Evolutionary conservation across 2,113 vertebrate genomes (phyloP), one percentile per base, ranked within the genome.

Genomic region (Dicrurus megarhynchus): DNA sequence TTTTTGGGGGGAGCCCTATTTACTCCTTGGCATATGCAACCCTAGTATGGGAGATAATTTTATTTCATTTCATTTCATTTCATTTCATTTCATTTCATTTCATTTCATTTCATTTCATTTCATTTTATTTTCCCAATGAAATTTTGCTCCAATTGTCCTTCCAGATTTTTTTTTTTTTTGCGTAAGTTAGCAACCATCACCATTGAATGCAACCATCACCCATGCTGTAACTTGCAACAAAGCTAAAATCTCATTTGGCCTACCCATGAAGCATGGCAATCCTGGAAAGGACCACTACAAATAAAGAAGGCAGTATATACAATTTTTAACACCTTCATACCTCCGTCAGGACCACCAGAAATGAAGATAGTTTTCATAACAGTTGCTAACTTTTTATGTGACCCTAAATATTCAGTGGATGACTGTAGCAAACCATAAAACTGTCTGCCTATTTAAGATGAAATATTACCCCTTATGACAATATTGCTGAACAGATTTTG

Each of bases 401-500:
- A 32, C 24, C 27, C 63, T 59, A 56, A 63, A 52, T 70, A 86
- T 63, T 85, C 33, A 86, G 24, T 41, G 79, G 76, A 49, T 75
- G n/a, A 89, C 57, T 70, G 5, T 23, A 87, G 55, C 26, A 83
- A 90, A 42, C 13, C 3, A n/a, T 67, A 63, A 63, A 86, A 68
- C 10, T 77, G 5, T 74, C 63, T 88, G 16, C 23, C 10, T 84
- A 46, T 85, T 95, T 47, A 20, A 73, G 37, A 52, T 83, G 35
- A 93, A 90, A 49, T 37, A 67, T 65, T 57, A 60, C 49, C 0
- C 9, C 81, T 90, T 93, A 20, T 35, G 68, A 86, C 20, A 87
- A 33, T 87, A 84, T 76, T 94, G 57, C 76, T 92, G 41, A 92
- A 77, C 60, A 89, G 83, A 96, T 78, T 92, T 89, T 78, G 21